phyloP scores from a whole-genome alignment of 2,888 invertebrate species.

The Caenorhabditis sp. region DNA sequence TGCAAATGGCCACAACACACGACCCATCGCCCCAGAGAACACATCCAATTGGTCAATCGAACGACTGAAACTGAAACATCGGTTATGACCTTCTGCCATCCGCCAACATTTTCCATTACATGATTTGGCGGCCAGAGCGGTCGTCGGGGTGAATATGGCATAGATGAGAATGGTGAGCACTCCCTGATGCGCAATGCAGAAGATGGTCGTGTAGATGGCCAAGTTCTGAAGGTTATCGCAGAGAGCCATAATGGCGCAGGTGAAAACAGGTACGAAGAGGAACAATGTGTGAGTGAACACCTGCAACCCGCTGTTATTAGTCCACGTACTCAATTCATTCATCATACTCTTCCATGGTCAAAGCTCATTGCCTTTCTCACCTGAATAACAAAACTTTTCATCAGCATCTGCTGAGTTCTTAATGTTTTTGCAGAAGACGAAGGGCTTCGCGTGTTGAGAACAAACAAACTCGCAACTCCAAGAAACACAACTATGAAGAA shows the following conservation, averaged over 20 bases:
- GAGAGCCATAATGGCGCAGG: slow-evolving; percentile 16
- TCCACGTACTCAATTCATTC: too few species aligned
- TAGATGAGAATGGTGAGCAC: slow-evolving; percentile 42
- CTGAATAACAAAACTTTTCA: slow-evolving; percentile 53
- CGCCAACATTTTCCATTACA: slow-evolving; percentile 29
- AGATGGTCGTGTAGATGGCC: slow-evolving; percentile 45
- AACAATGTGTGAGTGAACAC: slow-evolving; percentile 45
- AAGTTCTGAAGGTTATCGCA: slow-evolving; percentile 23
- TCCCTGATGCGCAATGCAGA: slow-evolving; percentile 49
- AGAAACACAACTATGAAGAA: slow-evolving; percentile 42
- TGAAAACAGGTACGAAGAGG: slow-evolving; percentile 32
- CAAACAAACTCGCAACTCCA: slow-evolving; percentile 37
- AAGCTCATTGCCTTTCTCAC: too few species aligned
- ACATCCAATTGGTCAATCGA: slow-evolving; percentile 27
- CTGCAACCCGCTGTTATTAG: too few species aligned
- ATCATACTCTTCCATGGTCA: too few species aligned
- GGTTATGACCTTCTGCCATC: not conserved
- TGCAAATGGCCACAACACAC: slow-evolving; percentile 23
- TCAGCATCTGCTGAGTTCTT: slow-evolving; percentile 39
- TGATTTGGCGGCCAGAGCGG: slow-evolving; percentile 24
- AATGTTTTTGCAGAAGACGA: slow-evolving; percentile 37
- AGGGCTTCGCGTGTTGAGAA: slow-evolving; percentile 24
- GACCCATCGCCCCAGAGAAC: slow-evolving; percentile 21
- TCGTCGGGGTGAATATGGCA: slow-evolving; percentile 34
- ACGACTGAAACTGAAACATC: slow-evolving; percentile 48